phyloP scores from a whole-genome alignment of 2,888 invertebrate genomes.

The Drosophila glabriapex region DNA sequence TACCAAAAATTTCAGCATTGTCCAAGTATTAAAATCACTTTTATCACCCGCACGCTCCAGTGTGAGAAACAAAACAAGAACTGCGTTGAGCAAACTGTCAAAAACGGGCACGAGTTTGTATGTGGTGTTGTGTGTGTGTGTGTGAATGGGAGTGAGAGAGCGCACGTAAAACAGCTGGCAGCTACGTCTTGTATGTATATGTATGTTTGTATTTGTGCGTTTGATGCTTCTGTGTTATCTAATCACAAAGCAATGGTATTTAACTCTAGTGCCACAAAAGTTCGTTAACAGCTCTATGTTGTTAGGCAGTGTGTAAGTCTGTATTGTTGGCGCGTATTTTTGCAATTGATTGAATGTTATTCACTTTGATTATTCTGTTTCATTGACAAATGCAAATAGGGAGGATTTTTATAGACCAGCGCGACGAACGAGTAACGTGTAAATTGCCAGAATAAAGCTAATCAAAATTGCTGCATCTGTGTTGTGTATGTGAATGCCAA shows the following conservation, averaged over 20 bases:
- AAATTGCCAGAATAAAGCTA: conserved; percentile 12
- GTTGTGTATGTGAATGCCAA: conserved; percentile 4
- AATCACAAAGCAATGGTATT: conserved; percentile 35
- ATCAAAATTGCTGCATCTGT: conserved; percentile 53
- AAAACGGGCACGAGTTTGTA: conserved; percentile 28
- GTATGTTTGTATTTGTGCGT: conserved; percentile 15
- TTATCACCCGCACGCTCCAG: conserved; percentile 77
- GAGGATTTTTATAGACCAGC: not conserved
- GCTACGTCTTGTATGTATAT: conserved; percentile 33
- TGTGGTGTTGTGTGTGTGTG: conserved; percentile 19
- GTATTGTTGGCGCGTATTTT: not conserved
- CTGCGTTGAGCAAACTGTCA: conserved; percentile 24
- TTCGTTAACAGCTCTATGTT: conserved; percentile 6
- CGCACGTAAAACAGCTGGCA: conserved; percentile 62
- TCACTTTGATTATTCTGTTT: not conserved
- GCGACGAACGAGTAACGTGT: conserved; percentile 24
- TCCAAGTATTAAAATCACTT: conserved; percentile 68
- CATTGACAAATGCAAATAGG: conserved; percentile 2
- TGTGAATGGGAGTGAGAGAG: conserved; percentile 17
- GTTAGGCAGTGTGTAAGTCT: not conserved
- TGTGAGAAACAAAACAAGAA: conserved; percentile 71
- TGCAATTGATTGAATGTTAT: not conserved
- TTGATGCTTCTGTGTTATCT: conserved; percentile 54
- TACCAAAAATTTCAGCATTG: conserved; percentile 84
- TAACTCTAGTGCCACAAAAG: conserved; percentile 11